phyloP scores from a whole-genome alignment of 2,113 vertebrate species.

The Galemys pyrenaicus region DNA sequence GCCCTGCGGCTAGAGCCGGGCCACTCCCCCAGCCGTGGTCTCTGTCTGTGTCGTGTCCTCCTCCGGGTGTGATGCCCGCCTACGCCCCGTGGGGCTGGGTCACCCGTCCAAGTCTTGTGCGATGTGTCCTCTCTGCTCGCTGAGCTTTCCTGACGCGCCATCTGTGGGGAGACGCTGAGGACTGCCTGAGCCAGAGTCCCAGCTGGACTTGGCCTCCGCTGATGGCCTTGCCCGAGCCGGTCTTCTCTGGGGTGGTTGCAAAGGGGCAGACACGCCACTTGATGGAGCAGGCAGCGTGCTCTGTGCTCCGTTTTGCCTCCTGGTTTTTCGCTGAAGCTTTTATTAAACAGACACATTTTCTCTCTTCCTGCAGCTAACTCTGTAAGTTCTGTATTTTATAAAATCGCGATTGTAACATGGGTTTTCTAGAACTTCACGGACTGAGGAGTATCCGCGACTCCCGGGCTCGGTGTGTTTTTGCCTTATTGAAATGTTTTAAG shows the following conservation, averaged over 20 bases:
- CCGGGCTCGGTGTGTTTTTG: too few species aligned
- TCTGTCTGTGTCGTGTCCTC: neutral
- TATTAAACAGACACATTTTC: neutral
- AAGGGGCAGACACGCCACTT: neutral
- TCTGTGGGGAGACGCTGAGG: neutral
- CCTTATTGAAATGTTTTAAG: neutral
- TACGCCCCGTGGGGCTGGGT: neutral
- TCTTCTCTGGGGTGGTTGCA: neutral
- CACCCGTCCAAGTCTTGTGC: neutral
- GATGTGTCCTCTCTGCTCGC: neutral
- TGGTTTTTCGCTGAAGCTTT: neutral
- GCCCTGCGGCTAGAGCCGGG: neutral
- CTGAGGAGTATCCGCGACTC: too few species aligned
- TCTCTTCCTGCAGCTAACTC: neutral
- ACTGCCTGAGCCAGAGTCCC: too few species aligned
- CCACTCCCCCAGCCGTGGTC: too few species aligned
- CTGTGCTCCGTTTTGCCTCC: neutral
- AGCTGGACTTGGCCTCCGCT: neutral
- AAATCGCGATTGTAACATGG: neutral
- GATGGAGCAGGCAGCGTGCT: neutral
- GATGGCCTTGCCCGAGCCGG: neutral
- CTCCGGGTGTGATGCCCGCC: neutral
- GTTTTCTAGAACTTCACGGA: neutral
- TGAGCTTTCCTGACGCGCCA: neutral
- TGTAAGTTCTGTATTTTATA: neutral